Percentiles rank a stretch among this genome's conserved stretches.
These are phyloP conservation scores for Microtus ochrogaster DNA, from an alignment of 2,113 vertebrate genomes.

Conservation along the genomic window DNA sequence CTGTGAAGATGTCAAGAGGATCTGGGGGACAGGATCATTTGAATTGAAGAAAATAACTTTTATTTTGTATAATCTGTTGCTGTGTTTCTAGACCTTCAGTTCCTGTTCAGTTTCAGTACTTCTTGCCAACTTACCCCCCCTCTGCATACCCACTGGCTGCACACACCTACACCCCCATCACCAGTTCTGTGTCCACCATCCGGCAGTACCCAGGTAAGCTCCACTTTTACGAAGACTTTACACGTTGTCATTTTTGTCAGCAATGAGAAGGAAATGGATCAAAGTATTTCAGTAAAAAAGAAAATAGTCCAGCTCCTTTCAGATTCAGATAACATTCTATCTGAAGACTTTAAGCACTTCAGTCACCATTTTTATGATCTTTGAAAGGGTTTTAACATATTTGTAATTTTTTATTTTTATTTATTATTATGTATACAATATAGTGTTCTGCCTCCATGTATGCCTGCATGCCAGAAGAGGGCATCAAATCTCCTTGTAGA, in stretches of 20 bases:
- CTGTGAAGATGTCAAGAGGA: background rate
- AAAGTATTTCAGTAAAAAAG: background rate
- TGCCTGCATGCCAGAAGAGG: too few relatives aligned
- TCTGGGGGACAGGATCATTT: background rate
- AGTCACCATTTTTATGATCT: background rate
- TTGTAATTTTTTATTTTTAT: too few relatives aligned
- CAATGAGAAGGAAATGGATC: background rate
- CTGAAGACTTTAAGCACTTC: background rate
- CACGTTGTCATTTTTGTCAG: background rate
- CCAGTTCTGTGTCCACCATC: slow-evolving; percentile 97
- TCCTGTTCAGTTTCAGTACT: slow-evolving; percentile 98
- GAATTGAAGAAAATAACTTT: slow-evolving; percentile 10
- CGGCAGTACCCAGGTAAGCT: slow-evolving; percentile 95
- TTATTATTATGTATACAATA: too few relatives aligned
- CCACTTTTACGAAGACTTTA: slow-evolving; percentile 16
- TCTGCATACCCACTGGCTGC: slow-evolving; percentile 94
- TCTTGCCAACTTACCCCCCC: slow-evolving; percentile 94
- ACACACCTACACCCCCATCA: slow-evolving; percentile 97
- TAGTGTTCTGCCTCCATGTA: too few relatives aligned
- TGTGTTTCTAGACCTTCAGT: slow-evolving; percentile 90
- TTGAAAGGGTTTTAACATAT: background rate
- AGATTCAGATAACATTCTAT: background rate
- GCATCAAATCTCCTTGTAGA: too few relatives aligned
- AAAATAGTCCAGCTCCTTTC: slow-evolving; percentile 3
- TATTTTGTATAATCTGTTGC: slow-evolving; percentile 63